phyloP scores from a whole-genome alignment of 2,113 vertebrate species.

The Leuciscus idus region DNA sequence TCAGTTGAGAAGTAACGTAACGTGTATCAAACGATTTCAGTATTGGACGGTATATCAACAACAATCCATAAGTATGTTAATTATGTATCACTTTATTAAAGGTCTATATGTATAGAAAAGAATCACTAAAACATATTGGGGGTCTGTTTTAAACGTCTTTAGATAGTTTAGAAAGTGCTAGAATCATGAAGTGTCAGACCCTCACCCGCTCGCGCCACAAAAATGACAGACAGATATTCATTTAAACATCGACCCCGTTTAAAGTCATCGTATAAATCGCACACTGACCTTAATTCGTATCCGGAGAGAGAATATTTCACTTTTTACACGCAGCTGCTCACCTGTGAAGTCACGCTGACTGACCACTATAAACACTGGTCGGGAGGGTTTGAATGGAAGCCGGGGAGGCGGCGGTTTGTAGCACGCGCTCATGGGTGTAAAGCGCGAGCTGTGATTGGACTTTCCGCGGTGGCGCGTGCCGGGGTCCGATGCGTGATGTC shows the following conservation, averaged over 20 bases:
- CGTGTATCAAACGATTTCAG: neutral
- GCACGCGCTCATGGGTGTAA: slow-evolving; percentile 6
- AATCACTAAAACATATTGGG: neutral
- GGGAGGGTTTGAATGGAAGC: neutral
- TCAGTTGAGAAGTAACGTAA: neutral
- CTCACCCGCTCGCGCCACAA: neutral
- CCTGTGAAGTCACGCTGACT: neutral
- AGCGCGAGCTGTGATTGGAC: slow-evolving; percentile 57
- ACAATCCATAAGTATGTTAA: neutral
- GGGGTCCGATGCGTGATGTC: slow-evolving; percentile 48
- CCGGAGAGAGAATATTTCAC: neutral
- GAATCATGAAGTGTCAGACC: neutral
- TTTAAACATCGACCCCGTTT: neutral
- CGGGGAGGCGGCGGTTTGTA: slow-evolving; percentile 17
- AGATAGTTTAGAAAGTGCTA: neutral
- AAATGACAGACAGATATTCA: neutral
- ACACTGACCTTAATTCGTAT: neutral
- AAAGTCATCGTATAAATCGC: neutral
- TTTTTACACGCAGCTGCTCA: neutral
- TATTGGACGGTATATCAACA: neutral
- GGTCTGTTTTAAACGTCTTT: neutral
- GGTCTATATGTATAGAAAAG: neutral
- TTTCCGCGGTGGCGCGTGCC: slow-evolving; percentile 63
- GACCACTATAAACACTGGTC: neutral
- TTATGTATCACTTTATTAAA: neutral